Base-by-base conservation (phyloP, 2,797 vertebrate genomes). In the Lacerta bilineata region DNA sequence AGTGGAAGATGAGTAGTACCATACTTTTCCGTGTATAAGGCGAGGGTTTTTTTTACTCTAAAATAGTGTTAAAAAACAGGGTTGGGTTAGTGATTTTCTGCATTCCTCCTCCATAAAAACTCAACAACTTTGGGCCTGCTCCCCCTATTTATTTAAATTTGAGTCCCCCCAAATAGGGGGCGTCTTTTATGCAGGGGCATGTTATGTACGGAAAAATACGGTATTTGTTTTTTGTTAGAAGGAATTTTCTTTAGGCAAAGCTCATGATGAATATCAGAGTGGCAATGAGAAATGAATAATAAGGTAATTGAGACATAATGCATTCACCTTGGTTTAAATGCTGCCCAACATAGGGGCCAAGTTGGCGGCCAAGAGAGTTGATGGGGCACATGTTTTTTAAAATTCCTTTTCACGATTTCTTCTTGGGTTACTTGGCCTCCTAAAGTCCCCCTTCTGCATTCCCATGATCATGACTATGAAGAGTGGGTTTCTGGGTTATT, bases 321-420 rank as follows among this genome's bases (percentile, higher is more conserved):
- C 33, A 39, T 64, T 81, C 79, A 66, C 78, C 78, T 80, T 80
- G n/a, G 50, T n/a, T 79, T 80, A 81, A 81, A 39, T 80, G 50
- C n/a, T 61, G 8, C 1, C 27, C 5, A 61, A 55, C 3, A 17
- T 23, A 17, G 41, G 41, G 41, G 41, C 41, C 41, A 6, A 43
- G 41, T 43, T 43, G 41, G 41, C 41, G 6, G 41, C 4, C 41
- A 43, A 43, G 41, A 43, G 6, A 43, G 41, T 7, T 43, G 41
- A 41, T 41, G 39, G 39, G 39, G 39, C 39, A 41, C 39, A 41
- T 41, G 39, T 41, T 41, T 41, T 41, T 41, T 41, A 79, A 29
- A 29, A n/a, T 33, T 33, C n/a, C 33, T 64, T 18, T 33, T 64
- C 2, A 33, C 11, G 3, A 36, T 59, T 80, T 80, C 5, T 80